Base-by-base conservation (phyloP, 1,140 invertebrate genomes). In the Drosophila cardini region DNA sequence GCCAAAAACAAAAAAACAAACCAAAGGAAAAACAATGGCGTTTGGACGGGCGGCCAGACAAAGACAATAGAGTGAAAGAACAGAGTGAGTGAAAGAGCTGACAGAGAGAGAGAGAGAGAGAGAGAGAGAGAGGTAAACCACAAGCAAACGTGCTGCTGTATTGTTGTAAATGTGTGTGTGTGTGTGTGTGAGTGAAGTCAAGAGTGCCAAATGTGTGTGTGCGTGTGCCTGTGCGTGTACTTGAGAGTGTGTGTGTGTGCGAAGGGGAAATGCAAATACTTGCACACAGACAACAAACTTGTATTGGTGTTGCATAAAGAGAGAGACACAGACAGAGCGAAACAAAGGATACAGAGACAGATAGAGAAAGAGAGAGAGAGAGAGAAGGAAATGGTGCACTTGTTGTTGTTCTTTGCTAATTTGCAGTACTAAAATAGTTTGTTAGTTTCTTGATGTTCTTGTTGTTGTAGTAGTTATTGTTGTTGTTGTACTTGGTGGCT, bases 141-240 rank as follows among this genome's bases (percentile, higher is more conserved):
- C 80, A 80, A 78, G 81, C 77, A 85, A 79, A 48, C 6, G 61
- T 53, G 50, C 50, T 52, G 16, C 34, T 78, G 42, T 61, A 26
- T 62, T 43, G 46, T 48, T 32, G 18, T 34, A 50, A 61, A 64
- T 46, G 57, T 42, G 21, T 61, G 45, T 63, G 57, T 32, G 56
- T 65, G 48, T 69, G 36, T 46, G 53, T 61, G 55, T 69, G 34
- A 13, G 46, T 32, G 26, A 52, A 32, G 48, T 34, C 7, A 32
- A 52, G 42, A 45, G n/a, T 52, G 48, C 48, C 48, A 34, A 36
- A n/a, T 74, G 34, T 50, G 48, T 63, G 42, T 64, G 71, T 16
- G 32, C 15, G 48, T 26, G 18, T 43, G 38, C 13, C 21, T 77
- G 38, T 46, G 62, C 52, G 38, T 43, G 67, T 38, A 11, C 68